Percentiles rank a stretch among this genome's conserved stretches.
phyloP scores from a whole-genome alignment of 2,113 vertebrate species.

The Grammomys surdaster region DNA sequence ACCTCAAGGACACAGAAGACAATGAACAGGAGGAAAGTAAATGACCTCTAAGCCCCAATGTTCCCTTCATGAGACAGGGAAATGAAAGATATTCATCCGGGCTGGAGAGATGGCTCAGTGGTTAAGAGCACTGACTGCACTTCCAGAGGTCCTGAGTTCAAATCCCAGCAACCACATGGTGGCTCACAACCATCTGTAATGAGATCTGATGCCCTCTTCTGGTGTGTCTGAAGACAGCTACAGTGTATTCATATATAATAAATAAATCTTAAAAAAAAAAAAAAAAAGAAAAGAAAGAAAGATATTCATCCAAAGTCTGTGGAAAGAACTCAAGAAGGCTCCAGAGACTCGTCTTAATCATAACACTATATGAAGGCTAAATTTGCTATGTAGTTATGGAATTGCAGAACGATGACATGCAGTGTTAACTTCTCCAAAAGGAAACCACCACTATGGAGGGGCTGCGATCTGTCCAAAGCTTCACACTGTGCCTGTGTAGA shows the following conservation, averaged over 20 bases:
- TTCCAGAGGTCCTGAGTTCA: too few relatives aligned
- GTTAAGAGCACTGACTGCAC: too few relatives aligned
- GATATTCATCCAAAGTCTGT: not conserved
- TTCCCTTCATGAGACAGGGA: not conserved
- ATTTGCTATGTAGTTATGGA: not conserved
- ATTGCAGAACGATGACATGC: not conserved
- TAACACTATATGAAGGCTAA: not conserved
- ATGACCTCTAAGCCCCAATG: not conserved
- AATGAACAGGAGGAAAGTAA: not conserved
- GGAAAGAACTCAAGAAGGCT: not conserved
- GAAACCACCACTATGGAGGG: not conserved
- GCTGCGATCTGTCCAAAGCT: not conserved
- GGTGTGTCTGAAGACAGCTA: too few relatives aligned
- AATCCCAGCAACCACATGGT: too few relatives aligned
- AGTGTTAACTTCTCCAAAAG: not conserved
- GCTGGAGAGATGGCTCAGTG: too few relatives aligned
- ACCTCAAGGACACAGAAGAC: not conserved
- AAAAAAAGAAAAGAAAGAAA: too few relatives aligned
- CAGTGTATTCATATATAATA: too few relatives aligned
- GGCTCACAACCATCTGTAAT: too few relatives aligned
- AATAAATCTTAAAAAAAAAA: too few relatives aligned
- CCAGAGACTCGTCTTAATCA: not conserved
- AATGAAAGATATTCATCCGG: not conserved
- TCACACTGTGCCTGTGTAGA: not conserved
- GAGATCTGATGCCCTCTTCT: too few relatives aligned